These are phyloP conservation scores for Artibeus lituratus DNA, from an alignment of 2,797 vertebrate species.

Conservation along the genomic window DNA sequence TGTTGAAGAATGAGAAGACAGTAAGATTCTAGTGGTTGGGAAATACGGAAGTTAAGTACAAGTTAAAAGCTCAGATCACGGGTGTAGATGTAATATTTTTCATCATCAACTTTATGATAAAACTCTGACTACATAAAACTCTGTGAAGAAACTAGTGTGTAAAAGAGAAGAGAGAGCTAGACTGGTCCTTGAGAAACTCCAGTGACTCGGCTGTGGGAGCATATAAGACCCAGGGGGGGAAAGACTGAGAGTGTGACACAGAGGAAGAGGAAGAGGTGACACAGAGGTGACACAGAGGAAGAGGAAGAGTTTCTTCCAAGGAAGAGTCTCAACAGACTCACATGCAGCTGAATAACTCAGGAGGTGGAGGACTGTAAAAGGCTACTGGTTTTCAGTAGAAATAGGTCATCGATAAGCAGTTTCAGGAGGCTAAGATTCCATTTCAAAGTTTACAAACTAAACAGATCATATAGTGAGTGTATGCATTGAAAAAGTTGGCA, in stretches of 20 bases:
- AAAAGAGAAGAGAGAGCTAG: not conserved
- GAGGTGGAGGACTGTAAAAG: not conserved
- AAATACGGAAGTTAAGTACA: not conserved
- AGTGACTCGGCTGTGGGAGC: not conserved
- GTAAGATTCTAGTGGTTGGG: not conserved
- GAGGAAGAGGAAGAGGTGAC: not conserved
- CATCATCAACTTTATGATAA: not conserved
- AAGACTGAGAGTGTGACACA: not conserved
- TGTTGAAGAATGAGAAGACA: not conserved
- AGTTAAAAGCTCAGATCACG: not conserved
- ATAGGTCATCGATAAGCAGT: not conserved
- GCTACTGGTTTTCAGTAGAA: not conserved
- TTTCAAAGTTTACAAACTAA: conserved; percentile 27
- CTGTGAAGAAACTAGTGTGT: not conserved
- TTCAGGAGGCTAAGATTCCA: conserved; percentile 15
- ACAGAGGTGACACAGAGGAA: not conserved
- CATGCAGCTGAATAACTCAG: not conserved
- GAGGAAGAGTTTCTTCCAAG: not conserved
- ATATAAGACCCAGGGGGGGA: not conserved
- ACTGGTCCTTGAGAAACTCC: not conserved
- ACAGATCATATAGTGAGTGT: not conserved
- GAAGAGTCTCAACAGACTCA: not conserved
- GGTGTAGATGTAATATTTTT: not conserved
- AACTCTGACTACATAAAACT: not conserved
- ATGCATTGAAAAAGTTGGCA: not conserved